A percentile compares a stretch with the other conserved stretches of the same genome.
These are phyloP conservation scores for Tethya wilhelma DNA, from an alignment of 37 sponge, comb jelly and placozoan genomes.

Conservation along the genomic window DNA sequence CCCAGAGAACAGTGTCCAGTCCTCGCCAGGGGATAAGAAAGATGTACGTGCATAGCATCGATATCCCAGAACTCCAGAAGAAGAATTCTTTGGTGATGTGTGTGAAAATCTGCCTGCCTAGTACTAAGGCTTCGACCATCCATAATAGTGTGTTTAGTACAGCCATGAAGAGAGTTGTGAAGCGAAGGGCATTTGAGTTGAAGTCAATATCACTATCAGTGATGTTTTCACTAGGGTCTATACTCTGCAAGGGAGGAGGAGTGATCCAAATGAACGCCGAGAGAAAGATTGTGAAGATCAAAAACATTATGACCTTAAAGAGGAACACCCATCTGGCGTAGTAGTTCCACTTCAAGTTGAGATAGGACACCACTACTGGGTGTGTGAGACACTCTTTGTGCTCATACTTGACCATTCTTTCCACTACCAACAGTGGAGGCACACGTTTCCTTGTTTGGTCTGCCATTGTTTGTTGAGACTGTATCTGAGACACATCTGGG, in stretches of 20 bases:
- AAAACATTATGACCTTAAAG: constrained; percentile 18
- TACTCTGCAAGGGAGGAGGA: background rate
- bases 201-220: background rate
- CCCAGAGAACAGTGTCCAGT: constrained; percentile 26
- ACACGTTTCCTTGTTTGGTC: no score
- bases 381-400: no score
- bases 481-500: no score
- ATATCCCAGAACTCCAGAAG: constrained; percentile 5
- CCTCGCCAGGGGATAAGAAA: constrained; percentile 46
- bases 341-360: constrained; percentile 68
- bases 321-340: constrained; percentile 49
- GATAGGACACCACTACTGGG: constrained; percentile 53
- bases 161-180: constrained; percentile 19
- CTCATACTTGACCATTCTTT: no score
- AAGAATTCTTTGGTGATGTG: background rate
- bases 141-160: constrained; percentile 9
- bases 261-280: constrained; percentile 52
- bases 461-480: no score
- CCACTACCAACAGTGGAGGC: no score
- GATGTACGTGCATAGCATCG: constrained; percentile 39
- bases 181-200: constrained; percentile 18
- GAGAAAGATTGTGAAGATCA: constrained; percentile 57
- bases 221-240: no score
- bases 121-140: background rate
- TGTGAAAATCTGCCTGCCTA: constrained; percentile 10